Evolutionary conservation across 2,113 vertebrate species (phyloP).

Genomic region (Hirundichthys speculiger): DNA sequence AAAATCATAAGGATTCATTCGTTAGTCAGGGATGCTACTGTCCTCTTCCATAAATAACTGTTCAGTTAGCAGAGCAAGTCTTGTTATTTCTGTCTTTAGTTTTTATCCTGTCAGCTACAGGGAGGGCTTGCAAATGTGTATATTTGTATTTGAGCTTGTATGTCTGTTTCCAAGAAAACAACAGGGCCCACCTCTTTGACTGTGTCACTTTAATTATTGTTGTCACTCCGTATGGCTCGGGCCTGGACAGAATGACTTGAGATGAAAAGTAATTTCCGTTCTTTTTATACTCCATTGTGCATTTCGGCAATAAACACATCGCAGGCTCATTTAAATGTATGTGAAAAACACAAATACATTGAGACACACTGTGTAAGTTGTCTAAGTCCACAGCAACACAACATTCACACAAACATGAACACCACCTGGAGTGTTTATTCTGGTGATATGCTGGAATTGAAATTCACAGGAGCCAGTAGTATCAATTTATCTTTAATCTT

Average conservation of each 20-base stretch:
- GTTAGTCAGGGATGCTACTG: constrained; percentile 18
- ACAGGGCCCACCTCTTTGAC: constrained; percentile 45
- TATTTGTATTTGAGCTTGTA: neutral
- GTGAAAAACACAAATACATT: constrained; percentile 7
- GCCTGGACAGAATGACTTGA: constrained; percentile 39
- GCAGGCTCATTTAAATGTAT: constrained; percentile 54
- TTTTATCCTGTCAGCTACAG: constrained; percentile 36
- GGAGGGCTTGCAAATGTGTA: constrained; percentile 31
- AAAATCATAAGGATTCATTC: constrained; percentile 23
- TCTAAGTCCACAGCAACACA: constrained; percentile 12
- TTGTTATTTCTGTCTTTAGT: constrained; percentile 36
- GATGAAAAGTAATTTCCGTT: constrained; percentile 64
- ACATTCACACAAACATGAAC: constrained; percentile 36
- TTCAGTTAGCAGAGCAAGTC: constrained; percentile 37
- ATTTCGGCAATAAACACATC: constrained; percentile 39
- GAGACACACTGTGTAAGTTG: too few species aligned
- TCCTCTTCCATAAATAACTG: constrained; percentile 22
- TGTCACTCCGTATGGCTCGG: constrained; percentile 55
- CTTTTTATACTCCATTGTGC: constrained; percentile 52
- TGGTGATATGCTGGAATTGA: constrained; percentile 44
- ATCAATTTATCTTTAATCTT: constrained; percentile 56
- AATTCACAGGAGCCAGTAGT: constrained; percentile 52
- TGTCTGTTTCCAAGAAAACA: constrained; percentile 21
- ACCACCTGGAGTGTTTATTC: constrained; percentile 33
- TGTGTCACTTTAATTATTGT: constrained; percentile 72